These are phyloP conservation scores for Steinernema carpocapsae DNA, from an alignment of 2,888 invertebrate species.

Conservation along the genomic window DNA sequence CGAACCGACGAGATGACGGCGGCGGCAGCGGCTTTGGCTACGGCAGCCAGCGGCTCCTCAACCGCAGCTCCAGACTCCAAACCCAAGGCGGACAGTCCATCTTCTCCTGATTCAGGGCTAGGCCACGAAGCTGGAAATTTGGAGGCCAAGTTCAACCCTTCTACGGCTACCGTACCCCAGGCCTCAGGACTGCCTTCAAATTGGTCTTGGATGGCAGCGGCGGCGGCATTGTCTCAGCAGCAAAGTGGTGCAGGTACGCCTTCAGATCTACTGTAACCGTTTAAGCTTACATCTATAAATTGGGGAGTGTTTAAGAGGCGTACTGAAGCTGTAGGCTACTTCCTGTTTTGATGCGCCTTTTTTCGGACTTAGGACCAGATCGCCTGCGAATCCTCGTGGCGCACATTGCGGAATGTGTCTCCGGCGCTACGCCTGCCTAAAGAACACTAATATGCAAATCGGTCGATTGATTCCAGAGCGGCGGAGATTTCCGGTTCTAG, in stretches of 20 bases:
- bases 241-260: constrained; percentile 26
- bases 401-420: no score
- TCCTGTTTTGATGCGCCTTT: background rate
- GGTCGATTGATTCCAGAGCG: constrained; percentile 22
- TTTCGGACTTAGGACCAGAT: no score
- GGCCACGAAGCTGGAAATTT: constrained; percentile 9
- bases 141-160: constrained; percentile 17
- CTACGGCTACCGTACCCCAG: constrained; percentile 10
- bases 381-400: constrained; percentile 14
- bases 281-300: no score
- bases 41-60: background rate
- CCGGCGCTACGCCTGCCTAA: background rate
- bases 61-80: background rate
- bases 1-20: constrained; percentile 29
- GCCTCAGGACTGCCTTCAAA: background rate
- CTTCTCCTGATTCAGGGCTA: constrained; percentile 15
- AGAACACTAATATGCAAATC: constrained; percentile 30
- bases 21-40: constrained; percentile 18
- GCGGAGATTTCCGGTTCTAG: constrained; percentile 27
- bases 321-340: no score
- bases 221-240: background rate
- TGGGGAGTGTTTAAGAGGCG: no score
- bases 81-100: background rate
- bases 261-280: no score
- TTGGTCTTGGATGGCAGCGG: constrained; percentile 20